A percentile compares a stretch with the other conserved stretches of the same genome.
These are phyloP conservation scores for Schizaphis graminum DNA, from an alignment of 2,888 invertebrate species.

Conservation along the genomic window DNA sequence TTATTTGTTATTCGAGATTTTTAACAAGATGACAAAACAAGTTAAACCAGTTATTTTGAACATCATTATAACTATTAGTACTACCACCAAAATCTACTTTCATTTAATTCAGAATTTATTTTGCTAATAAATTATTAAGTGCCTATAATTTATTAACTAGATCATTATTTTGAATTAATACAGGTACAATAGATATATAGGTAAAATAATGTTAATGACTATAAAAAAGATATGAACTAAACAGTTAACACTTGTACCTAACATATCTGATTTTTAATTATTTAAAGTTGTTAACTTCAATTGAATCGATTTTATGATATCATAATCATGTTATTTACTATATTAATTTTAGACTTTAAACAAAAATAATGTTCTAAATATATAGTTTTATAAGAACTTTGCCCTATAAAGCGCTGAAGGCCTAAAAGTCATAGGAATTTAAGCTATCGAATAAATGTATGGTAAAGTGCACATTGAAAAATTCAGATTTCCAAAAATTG, in stretches of 20 bases:
- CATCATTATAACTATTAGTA: background rate
- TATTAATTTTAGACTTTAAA: background rate
- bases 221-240: background rate
- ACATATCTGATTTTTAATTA: background rate
- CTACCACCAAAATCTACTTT: slow-evolving; percentile 16
- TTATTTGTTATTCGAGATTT: background rate
- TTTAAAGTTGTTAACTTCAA: background rate
- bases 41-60: slow-evolving; percentile 39
- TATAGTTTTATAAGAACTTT: background rate
- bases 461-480: background rate
- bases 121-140: background rate
- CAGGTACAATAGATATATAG: background rate
- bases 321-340: background rate
- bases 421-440: background rate
- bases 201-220: background rate
- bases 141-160: background rate
- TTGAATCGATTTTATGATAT: background rate
- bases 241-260: background rate
- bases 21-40: slow-evolving; percentile 4
- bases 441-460: background rate
- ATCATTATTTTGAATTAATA: background rate
- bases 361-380: background rate
- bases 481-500: background rate
- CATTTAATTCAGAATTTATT: background rate
- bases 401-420: background rate